A percentile compares a stretch with the other conserved stretches of the same genome.
phyloP scores from a whole-genome alignment of 2,113 vertebrate genomes.

The Rhodinocichla rosea region DNA sequence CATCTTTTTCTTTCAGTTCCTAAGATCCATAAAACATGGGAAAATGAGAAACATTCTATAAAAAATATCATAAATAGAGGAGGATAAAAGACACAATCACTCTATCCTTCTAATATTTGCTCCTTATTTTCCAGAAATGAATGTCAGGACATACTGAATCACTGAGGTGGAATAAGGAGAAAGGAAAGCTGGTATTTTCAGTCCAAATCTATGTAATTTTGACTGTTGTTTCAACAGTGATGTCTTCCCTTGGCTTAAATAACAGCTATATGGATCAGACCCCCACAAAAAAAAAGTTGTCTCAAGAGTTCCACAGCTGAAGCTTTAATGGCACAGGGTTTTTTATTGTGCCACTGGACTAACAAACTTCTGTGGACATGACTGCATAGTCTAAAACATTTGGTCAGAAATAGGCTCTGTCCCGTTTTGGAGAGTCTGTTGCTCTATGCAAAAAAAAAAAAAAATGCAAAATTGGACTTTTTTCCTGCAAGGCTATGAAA shows the following conservation, averaged over 20 bases:
- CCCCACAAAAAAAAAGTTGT: neutral
- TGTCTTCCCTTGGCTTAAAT: neutral
- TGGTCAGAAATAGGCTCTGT: neutral
- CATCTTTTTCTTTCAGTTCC: neutral
- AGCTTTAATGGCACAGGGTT: neutral
- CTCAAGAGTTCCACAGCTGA: neutral
- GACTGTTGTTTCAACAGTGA: neutral
- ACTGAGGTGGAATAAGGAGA: neutral
- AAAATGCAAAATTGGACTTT: neutral
- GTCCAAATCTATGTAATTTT: neutral
- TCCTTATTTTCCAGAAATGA: neutral
- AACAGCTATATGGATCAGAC: neutral
- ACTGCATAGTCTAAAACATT: neutral
- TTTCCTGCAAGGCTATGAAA: neutral
- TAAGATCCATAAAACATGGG: neutral
- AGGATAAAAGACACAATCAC: neutral
- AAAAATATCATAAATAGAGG: neutral
- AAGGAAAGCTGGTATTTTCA: neutral
- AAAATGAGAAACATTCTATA: neutral
- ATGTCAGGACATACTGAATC: neutral
- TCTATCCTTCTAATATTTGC: neutral
- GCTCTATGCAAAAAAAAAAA: neutral
- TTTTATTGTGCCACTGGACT: neutral
- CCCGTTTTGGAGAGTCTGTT: neutral
- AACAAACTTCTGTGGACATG: neutral